Base-by-base conservation (phyloP, 1,140 invertebrate species). In the Eriocheir sinensis region DNA sequence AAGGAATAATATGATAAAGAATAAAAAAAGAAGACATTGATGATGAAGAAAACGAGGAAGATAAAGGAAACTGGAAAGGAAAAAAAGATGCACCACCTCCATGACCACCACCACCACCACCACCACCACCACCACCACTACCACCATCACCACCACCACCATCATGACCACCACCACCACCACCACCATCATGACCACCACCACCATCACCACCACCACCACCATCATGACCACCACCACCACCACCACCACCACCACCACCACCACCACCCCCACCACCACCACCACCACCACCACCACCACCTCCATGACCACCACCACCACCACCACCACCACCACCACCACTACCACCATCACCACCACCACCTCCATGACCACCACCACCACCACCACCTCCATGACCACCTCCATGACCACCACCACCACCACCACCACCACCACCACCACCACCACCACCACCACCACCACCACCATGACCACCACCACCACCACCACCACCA, bases 161-260 rank as follows among this genome's bases (percentile, higher is more conserved):
- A 72, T 27, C 60, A 72, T 27, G 12, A 72, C 27, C 60, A 72
- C 60, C 27, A 72, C 60, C 60, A 72, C 60, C 60, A 72, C 60
- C 60, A 72, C 60, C 27, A 15, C 27, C 60, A 72, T 27, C 60
- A 72, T 72, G 12, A 72, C 60, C 27, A 72, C 60, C 60, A 72
- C 60, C 12, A 72, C 27, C 27, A 72, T 12, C 27, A 27, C 60
- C 60, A 72, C 60, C 60, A 72, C 27, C 60, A 72, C 60, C 27
- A 72, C 60, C 60, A 72, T 27, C 27, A 27, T 27, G 12, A 72
- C 60, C 60, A 72, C 27, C 60, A 72, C 60, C 60, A 72, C 60
- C 60, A 72, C 60, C 60, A 72, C 60, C 60, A 72, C 60, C 60
- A 72, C 60, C 60, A 72, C 60, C 60, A 72, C 60, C 60, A 72